These are phyloP conservation scores for Athrips mouffetella DNA, from an alignment of 2,888 invertebrate species.

Conservation along the genomic window DNA sequence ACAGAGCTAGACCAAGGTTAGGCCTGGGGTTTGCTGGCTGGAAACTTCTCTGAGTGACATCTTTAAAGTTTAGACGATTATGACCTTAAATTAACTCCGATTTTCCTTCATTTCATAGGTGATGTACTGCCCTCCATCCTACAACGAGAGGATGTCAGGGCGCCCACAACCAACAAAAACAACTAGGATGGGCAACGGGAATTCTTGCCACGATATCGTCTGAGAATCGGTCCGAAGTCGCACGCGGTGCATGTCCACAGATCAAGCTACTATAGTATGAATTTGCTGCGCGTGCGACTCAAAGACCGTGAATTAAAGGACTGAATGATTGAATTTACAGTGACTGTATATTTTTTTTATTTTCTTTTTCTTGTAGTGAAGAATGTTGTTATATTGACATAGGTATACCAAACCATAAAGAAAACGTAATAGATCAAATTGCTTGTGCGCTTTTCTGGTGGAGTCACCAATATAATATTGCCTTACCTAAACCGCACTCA, in stretches of 20 bases:
- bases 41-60: too few species aligned
- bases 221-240: slow-evolving; percentile 65
- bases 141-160: slow-evolving; percentile 62
- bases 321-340: not conserved
- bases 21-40: too few species aligned
- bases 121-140: slow-evolving; percentile 78
- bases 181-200: slow-evolving; percentile 83
- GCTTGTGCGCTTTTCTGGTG: too few species aligned
- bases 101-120: slow-evolving; percentile 57
- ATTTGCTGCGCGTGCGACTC: slow-evolving; percentile 15
- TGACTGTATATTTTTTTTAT: not conserved
- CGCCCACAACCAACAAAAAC: slow-evolving; percentile 81
- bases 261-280: slow-evolving; percentile 60
- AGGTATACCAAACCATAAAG: too few species aligned
- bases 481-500: too few species aligned
- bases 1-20: too few species aligned
- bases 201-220: slow-evolving; percentile 79
- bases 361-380: too few species aligned
- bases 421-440: too few species aligned
- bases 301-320: not conserved
- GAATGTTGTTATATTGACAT: too few species aligned
- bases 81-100: too few species aligned
- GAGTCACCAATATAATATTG: too few species aligned
- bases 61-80: too few species aligned
- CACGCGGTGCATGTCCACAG: slow-evolving; percentile 40